Percentiles rank a stretch among this genome's conserved stretches.
Evolutionary conservation across 2,113 vertebrate genomes (phyloP).

Genomic region (Sciurus niger): DNA sequence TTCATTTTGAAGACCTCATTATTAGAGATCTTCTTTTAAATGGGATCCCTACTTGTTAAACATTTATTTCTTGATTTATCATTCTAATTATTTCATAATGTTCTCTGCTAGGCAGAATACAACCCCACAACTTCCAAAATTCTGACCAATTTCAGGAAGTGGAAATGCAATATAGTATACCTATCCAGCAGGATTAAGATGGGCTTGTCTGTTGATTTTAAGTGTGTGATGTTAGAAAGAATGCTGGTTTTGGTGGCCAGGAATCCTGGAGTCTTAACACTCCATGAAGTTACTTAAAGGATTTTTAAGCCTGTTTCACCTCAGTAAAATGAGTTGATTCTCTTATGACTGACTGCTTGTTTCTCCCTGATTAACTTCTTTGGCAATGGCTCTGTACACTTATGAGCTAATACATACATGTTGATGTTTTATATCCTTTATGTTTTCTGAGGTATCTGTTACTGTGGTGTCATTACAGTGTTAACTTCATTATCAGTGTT

Average conservation of each 20-base stretch:
- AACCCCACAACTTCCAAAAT: neutral
- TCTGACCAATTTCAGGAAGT: slow-evolving; percentile 63
- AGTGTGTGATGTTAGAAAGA: neutral
- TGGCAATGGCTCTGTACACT: neutral
- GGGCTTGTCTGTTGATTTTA: neutral
- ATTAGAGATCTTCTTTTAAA: slow-evolving; percentile 62
- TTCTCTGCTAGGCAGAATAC: slow-evolving; percentile 31
- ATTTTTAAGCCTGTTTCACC: neutral
- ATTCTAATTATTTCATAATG: slow-evolving; percentile 45
- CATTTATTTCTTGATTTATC: slow-evolving; percentile 41
- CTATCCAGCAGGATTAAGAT: neutral
- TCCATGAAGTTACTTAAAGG: neutral
- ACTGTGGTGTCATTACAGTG: neutral
- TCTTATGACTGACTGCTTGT: neutral
- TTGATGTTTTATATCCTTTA: neutral
- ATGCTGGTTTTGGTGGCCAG: neutral
- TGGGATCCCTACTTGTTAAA: neutral
- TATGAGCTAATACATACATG: neutral
- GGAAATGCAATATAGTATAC: neutral
- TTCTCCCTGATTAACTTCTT: neutral
- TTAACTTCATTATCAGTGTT: neutral
- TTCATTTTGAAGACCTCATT: slow-evolving; percentile 26
- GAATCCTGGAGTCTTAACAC: neutral
- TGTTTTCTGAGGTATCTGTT: slow-evolving; percentile 21
- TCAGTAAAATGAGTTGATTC: slow-evolving; percentile 14